Percentiles rank a stretch among this genome's conserved stretches.
These are phyloP conservation scores for Tylochromis polylepis DNA, from an alignment of 2,113 vertebrate species.

Conservation along the genomic window DNA sequence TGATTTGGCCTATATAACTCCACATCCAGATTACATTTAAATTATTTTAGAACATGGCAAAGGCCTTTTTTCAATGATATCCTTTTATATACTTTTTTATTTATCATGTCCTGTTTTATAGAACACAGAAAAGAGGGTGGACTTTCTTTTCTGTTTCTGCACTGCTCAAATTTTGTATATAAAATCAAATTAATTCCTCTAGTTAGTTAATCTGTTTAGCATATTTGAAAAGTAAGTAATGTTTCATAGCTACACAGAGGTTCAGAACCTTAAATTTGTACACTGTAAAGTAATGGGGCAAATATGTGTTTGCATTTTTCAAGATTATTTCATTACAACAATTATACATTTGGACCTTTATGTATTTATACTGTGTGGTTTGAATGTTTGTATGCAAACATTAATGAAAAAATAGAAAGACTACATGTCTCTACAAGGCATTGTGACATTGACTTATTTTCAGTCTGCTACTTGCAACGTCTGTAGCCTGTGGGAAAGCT, in stretches of 20 bases:
- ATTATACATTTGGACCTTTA: background rate
- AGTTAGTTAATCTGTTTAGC: background rate
- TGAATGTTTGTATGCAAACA: background rate
- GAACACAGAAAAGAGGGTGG: background rate
- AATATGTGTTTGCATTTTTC: background rate
- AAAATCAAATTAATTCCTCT: background rate
- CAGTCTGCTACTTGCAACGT: background rate
- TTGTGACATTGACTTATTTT: background rate
- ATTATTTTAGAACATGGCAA: background rate
- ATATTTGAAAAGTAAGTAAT: background rate
- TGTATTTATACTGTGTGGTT: background rate
- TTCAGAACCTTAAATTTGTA: background rate
- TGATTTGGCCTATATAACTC: background rate
- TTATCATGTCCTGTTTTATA: background rate
- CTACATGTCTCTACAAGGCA: background rate
- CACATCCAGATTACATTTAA: background rate
- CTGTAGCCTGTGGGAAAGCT: constrained; percentile 21
- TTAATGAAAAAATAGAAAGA: background rate
- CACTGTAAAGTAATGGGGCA: background rate
- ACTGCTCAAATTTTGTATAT: background rate
- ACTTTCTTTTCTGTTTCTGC: background rate
- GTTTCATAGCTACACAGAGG: background rate
- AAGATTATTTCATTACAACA: background rate
- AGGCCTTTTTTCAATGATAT: background rate
- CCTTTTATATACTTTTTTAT: background rate